Percentiles rank a stretch among this genome's conserved stretches.
These are phyloP conservation scores for Tethea ocularis DNA, from an alignment of 2,888 invertebrate genomes.

Conservation along the genomic window DNA sequence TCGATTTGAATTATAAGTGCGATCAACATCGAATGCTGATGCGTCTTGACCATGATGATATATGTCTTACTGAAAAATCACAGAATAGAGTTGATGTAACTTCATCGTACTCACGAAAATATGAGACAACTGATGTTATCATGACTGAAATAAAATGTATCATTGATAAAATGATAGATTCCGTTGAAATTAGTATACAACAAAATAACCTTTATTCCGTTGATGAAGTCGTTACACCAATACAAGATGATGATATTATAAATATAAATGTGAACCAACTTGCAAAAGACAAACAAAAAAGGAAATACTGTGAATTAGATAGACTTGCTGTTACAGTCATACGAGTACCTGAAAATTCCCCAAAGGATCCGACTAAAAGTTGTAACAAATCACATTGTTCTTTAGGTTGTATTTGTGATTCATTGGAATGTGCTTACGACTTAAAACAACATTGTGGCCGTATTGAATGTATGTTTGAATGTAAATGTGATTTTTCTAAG, in stretches of 20 bases:
- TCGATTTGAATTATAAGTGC: slow-evolving; percentile 84
- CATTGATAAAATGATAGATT: slow-evolving; percentile 80
- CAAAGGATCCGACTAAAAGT: slow-evolving; percentile 22
- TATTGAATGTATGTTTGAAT: slow-evolving; percentile 84
- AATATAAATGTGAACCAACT: slow-evolving; percentile 22
- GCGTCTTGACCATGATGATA: slow-evolving; percentile 47
- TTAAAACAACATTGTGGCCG: slow-evolving; percentile 85
- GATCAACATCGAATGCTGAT: slow-evolving; percentile 83
- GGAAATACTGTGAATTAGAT: slow-evolving; percentile 78
- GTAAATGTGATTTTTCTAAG: slow-evolving; percentile 68
- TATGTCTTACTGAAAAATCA: slow-evolving; percentile 10
- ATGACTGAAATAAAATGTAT: slow-evolving; percentile 63
- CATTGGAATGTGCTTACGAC: slow-evolving; percentile 72
- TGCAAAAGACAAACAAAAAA: slow-evolving; percentile 65
- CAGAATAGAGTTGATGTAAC: background rate
- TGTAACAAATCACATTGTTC: slow-evolving; percentile 84
- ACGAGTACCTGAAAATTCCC: slow-evolving; percentile 61
- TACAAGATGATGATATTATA: slow-evolving; percentile 29
- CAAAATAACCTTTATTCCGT: slow-evolving; percentile 76
- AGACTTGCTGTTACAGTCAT: slow-evolving; percentile 87
- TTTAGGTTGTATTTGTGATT: slow-evolving; percentile 87
- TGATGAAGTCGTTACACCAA: slow-evolving; percentile 59
- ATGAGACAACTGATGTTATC: slow-evolving; percentile 18
- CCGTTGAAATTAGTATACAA: slow-evolving; percentile 84
- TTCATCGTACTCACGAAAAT: background rate